These are phyloP conservation scores for Acropternis orthonyx DNA, from an alignment of 2,797 vertebrate genomes.

Conservation along the genomic window DNA sequence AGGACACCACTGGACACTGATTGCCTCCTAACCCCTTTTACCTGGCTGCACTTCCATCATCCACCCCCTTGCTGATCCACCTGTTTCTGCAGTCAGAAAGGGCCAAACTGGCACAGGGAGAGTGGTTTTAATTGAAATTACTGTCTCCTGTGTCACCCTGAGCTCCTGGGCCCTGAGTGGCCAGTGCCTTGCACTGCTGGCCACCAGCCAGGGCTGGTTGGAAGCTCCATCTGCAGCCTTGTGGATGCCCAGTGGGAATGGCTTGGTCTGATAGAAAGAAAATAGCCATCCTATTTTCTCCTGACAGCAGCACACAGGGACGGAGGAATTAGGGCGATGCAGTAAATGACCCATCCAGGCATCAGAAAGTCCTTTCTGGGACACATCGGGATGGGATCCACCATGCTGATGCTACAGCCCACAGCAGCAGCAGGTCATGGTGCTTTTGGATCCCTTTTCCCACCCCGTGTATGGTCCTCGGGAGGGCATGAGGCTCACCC, in stretches of 20 bases:
- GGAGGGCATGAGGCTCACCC: accelerated
- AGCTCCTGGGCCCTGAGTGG: background rate
- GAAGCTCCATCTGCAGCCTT: background rate
- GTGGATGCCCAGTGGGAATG: background rate
- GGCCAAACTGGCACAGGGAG: background rate
- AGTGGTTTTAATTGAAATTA: background rate
- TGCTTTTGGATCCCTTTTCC: background rate
- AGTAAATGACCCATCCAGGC: background rate
- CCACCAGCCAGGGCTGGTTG: background rate
- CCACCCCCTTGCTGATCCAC: background rate
- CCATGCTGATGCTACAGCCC: background rate
- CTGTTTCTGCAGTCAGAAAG: background rate
- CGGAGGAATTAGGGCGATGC: background rate
- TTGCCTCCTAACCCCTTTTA: background rate
- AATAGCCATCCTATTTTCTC: background rate
- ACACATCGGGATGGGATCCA: accelerated
- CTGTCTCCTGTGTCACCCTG: background rate
- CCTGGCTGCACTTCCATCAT: background rate
- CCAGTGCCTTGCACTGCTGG: background rate
- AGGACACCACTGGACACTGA: accelerated
- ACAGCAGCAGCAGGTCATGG: background rate
- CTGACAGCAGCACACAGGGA: background rate
- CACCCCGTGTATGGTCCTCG: accelerated
- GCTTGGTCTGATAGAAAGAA: background rate
- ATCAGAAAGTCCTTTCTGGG: background rate